A percentile compares a stretch with the other conserved stretches of the same genome.
phyloP scores from a whole-genome alignment of 2,113 vertebrate genomes.

The Stictonetta naevosa region DNA sequence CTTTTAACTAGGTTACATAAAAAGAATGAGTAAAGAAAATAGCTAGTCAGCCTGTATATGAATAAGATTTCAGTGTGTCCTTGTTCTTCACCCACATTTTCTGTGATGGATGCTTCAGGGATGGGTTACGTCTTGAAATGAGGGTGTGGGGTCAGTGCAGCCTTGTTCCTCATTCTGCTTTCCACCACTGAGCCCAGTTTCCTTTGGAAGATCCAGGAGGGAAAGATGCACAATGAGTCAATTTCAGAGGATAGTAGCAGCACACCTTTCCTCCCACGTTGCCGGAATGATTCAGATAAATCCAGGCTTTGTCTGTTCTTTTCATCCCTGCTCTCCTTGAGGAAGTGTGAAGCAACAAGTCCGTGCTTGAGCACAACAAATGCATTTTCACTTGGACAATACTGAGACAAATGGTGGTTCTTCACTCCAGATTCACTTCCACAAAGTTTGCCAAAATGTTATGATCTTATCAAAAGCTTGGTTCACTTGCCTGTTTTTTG shows the following conservation, averaged over 20 bases:
- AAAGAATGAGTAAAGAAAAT: background rate
- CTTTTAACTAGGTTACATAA: background rate
- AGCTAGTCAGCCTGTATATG: background rate
- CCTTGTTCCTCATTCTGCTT: rapidly evolving
- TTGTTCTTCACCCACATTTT: background rate
- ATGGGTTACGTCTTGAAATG: background rate
- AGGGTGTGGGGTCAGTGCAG: rapidly evolving
- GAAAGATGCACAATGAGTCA: background rate
- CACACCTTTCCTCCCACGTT: background rate
- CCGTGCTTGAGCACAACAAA: background rate
- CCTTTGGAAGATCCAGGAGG: background rate
- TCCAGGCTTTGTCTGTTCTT: background rate
- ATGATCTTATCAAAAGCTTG: background rate
- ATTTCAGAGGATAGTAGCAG: background rate
- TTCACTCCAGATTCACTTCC: background rate
- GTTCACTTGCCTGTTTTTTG: background rate
- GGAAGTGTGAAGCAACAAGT: background rate
- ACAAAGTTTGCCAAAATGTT: background rate
- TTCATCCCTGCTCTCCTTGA: background rate
- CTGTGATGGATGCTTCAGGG: background rate
- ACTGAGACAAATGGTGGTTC: background rate
- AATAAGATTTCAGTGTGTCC: background rate
- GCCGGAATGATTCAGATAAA: background rate
- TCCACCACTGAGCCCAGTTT: background rate
- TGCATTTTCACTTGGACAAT: background rate